Base-by-base conservation (phyloP, 2,113 vertebrate species). In the Malaclemys terrapin region DNA sequence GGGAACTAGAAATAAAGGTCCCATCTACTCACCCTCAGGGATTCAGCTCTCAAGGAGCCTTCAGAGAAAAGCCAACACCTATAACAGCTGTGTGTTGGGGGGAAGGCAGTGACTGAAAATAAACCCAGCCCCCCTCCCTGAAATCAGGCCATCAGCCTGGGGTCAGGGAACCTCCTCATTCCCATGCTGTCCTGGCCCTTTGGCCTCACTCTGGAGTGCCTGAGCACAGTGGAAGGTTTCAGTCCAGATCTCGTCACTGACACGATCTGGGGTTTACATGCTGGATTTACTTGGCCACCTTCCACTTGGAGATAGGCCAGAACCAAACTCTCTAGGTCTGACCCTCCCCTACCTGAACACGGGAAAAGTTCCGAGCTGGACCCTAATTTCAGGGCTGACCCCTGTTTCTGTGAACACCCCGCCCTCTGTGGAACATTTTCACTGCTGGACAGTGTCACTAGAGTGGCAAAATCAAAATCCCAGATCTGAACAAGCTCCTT, bases 131-230 rank as follows among this genome's bases (percentile, higher is more conserved):
- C 96, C 95, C 82, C 85, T 88, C 0, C 0, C 62, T 96, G 90
- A 96, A 94, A 92, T 96, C 89, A 92, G 95, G 93, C 79, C 50
- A 84, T 84, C 81, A 83, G 3, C 85, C 86, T 91, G 59, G 96
- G 93, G 93, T 94, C 82, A 57, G 31, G 29, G 53, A 95, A 94
- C 89, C 91, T 86, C 91, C 45, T 94, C 38, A 35, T 90, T 94
- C 47, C 11, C 3, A 75, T 75, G 17, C 16, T 75, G 10, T 42
- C 69, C 38, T 22, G 5, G 10, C n/a, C 69, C 5, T n/a, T 42
- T 42, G 20, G n/a, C 9, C n/a, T 75, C n/a, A 75, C 20, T 75
- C 20, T 42, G 19, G 69, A 42, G 19, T 75, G 14, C 35, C 69
- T 75, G 69, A 62, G 59, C 59, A 62, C 13, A 62, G 29, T 1